A percentile compares a stretch with the other conserved stretches of the same genome.
These are phyloP conservation scores for Apamea monoglypha DNA, from an alignment of 2,888 invertebrate species.

Conservation along the genomic window DNA sequence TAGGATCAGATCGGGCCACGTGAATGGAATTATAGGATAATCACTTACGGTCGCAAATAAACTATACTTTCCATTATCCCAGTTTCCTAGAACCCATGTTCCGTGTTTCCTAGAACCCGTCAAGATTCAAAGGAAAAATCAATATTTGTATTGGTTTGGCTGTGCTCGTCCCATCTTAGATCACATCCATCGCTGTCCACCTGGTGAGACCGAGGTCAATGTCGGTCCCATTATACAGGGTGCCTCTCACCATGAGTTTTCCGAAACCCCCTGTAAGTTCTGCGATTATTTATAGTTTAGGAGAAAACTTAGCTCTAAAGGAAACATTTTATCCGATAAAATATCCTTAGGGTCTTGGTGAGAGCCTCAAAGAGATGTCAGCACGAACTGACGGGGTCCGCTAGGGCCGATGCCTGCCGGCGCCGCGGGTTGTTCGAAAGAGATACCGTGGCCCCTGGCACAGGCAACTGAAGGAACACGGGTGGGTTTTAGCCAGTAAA, in stretches of 20 bases:
- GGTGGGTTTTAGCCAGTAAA: too few species aligned
- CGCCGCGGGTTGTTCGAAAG: too few species aligned
- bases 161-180: neutral
- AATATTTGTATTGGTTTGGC: too few species aligned
- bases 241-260: neutral
- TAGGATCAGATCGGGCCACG: neutral
- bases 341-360: neutral
- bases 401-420: too few species aligned
- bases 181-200: neutral
- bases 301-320: neutral
- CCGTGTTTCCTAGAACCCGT: neutral
- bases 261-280: neutral
- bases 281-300: neutral
- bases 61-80: neutral
- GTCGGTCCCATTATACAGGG: too few species aligned
- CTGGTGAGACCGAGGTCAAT: too few species aligned
- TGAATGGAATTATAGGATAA: neutral
- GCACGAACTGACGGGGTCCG: too few species aligned
- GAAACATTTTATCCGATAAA: neutral
- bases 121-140: neutral
- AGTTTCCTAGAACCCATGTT: neutral
- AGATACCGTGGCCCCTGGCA: too few species aligned
- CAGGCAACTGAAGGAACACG: too few species aligned
- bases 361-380: too few species aligned
- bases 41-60: neutral